phyloP scores from a whole-genome alignment of 2,888 invertebrate species.

The Microplitis manilae region DNA sequence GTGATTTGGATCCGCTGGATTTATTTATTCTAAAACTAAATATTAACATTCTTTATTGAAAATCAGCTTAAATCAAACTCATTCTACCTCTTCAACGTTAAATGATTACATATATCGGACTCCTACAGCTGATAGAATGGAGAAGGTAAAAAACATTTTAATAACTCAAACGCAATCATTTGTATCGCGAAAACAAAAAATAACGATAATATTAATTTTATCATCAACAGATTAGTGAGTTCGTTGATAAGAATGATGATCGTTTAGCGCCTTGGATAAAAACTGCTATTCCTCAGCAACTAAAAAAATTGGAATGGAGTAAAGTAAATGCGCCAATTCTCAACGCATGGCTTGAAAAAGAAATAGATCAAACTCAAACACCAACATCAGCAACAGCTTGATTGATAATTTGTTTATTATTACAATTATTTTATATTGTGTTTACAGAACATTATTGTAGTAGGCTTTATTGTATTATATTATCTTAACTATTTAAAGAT shows the following conservation, averaged over 20 bases:
- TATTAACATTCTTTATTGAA: not conserved
- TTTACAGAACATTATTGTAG: too few relatives aligned
- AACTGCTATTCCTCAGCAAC: too few relatives aligned
- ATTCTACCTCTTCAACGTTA: slow-evolving; percentile 29
- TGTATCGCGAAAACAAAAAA: not conserved
- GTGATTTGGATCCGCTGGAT: not conserved
- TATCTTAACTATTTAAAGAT: too few relatives aligned
- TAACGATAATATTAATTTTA: not conserved
- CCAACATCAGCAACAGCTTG: too few relatives aligned
- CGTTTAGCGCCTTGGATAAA: slow-evolving; percentile 14
- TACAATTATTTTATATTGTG: too few relatives aligned
- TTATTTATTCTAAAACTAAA: not conserved
- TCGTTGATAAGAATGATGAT: slow-evolving; percentile 26
- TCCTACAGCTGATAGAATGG: slow-evolving; percentile 40
- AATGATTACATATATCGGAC: slow-evolving; percentile 39
- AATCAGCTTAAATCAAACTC: slow-evolving; percentile 21
- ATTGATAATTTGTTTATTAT: too few relatives aligned
- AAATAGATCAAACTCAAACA: too few relatives aligned
- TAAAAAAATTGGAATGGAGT: too few relatives aligned
- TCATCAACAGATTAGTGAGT: slow-evolving; percentile 38
- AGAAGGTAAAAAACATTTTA: slow-evolving; percentile 38
- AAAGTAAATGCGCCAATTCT: too few relatives aligned
- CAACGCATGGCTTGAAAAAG: too few relatives aligned
- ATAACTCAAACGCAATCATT: too few relatives aligned
- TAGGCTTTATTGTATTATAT: too few relatives aligned